phyloP scores from a whole-genome alignment of 2,888 invertebrate genomes.

The Physocephala rufipes region DNA sequence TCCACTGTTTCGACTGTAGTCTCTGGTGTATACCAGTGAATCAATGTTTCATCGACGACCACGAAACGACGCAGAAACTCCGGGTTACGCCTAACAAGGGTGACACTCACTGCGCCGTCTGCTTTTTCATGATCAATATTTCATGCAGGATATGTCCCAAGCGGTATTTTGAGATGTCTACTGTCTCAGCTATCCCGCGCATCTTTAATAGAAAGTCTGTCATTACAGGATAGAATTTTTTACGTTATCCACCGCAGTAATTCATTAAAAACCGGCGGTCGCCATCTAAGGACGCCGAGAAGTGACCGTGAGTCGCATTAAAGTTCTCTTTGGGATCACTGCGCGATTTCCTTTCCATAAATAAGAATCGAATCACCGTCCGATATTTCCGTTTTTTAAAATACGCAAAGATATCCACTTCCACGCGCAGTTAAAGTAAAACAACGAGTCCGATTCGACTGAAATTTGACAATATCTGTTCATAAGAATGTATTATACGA shows the following conservation, averaged over 20 bases:
- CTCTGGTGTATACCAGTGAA: conserved; percentile 27
- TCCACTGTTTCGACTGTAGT: conserved; percentile 33
- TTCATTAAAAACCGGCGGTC: too few relatives aligned
- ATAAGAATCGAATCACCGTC: conserved; percentile 26
- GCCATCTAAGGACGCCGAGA: background rate
- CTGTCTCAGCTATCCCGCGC: conserved; percentile 8
- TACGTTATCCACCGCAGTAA: conserved; percentile 27
- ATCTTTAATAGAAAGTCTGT: conserved; percentile 15
- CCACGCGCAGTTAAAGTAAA: conserved; percentile 4
- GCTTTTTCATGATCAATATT: too few relatives aligned
- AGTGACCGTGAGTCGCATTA: conserved; percentile 23
- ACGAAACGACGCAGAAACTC: conserved; percentile 28
- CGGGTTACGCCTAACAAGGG: background rate
- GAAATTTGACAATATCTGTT: too few relatives aligned
- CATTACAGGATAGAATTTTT: conserved; percentile 10
- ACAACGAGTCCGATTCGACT: background rate
- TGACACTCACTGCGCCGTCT: too few relatives aligned
- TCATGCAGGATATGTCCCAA: background rate
- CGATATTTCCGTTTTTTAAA: conserved; percentile 22
- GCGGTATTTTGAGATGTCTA: background rate
- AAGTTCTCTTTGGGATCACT: conserved; percentile 26
- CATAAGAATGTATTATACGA: too few relatives aligned
- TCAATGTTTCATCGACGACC: conserved; percentile 39
- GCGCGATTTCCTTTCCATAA: conserved; percentile 27
- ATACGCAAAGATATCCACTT: background rate